phyloP scores from a whole-genome alignment of 2,113 vertebrate species.

The Suricata suricatta region DNA sequence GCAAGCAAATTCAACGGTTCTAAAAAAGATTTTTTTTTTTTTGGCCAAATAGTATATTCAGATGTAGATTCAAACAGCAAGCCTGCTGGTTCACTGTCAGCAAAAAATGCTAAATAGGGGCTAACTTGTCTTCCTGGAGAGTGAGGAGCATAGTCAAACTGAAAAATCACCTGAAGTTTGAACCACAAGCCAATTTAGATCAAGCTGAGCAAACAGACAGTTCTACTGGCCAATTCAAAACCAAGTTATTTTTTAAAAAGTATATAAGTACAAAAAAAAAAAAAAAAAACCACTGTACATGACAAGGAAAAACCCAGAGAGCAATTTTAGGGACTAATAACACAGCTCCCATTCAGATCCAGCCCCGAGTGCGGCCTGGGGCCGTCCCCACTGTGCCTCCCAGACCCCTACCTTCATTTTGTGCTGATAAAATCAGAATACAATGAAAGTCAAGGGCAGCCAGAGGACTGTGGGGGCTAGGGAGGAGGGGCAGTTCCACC shows the following conservation, averaged over 20 bases:
- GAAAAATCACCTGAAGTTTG: constrained; percentile 63
- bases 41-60: constrained; percentile 30
- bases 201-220: constrained; percentile 62
- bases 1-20: constrained; percentile 28
- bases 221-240: constrained; percentile 44
- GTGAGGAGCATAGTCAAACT: neutral
- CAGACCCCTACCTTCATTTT: neutral
- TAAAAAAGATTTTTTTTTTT: constrained; percentile 21
- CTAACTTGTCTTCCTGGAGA: constrained; percentile 9
- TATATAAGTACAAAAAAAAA: neutral
- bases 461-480: neutral
- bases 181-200: constrained; percentile 68
- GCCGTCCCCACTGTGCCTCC: neutral
- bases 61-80: constrained; percentile 55
- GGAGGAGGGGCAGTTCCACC: neutral
- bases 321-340: neutral
- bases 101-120: constrained; percentile 54
- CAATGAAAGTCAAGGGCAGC: constrained; percentile 13
- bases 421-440: neutral
- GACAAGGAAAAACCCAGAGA: constrained; percentile 30
- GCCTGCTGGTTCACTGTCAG: constrained; percentile 52
- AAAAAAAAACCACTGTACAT: constrained; percentile 29
- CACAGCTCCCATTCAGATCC: neutral
- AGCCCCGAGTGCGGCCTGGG: neutral
- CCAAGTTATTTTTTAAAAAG: constrained; percentile 32